These are phyloP conservation scores for Eupithecia dodoneata DNA, from an alignment of 2,888 invertebrate species.

Conservation along the genomic window DNA sequence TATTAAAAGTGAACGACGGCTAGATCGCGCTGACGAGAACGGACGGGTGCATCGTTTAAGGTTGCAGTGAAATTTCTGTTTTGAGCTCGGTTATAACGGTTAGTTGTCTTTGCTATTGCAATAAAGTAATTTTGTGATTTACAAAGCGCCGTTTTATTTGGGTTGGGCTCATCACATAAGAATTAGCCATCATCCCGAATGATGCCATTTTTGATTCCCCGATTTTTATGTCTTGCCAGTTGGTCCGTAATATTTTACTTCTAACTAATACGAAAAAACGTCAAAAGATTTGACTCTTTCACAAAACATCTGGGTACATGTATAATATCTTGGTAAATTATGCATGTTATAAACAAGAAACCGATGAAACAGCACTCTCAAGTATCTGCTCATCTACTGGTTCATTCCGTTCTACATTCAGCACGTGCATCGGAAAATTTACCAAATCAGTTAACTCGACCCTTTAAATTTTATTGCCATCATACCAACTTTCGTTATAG, in stretches of 20 bases:
- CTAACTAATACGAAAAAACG: background rate
- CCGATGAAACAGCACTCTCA: constrained; percentile 24
- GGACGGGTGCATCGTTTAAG: too few species aligned
- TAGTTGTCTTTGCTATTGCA: too few species aligned
- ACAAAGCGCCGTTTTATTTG: too few species aligned
- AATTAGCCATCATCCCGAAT: too few species aligned
- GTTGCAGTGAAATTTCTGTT: too few species aligned
- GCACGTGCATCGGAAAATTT: constrained; percentile 31
- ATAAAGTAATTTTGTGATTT: too few species aligned
- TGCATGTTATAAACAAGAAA: constrained; percentile 9
- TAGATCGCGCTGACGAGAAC: too few species aligned
- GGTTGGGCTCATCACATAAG: too few species aligned
- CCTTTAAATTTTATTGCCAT: constrained; percentile 54
- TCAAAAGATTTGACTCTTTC: background rate
- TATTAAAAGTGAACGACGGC: too few species aligned
- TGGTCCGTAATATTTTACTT: background rate
- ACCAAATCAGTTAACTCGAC: constrained; percentile 29
- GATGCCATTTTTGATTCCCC: too few species aligned
- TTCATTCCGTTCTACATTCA: constrained; percentile 34
- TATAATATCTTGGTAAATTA: background rate
- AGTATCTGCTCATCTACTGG: constrained; percentile 9
- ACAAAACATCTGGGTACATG: background rate
- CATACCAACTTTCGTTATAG: constrained; percentile 61
- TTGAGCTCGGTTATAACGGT: too few species aligned
- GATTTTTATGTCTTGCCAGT: background rate